These are phyloP conservation scores for Hylaeus volcanicus DNA, from an alignment of 1,140 invertebrate species.

Conservation along the genomic window DNA sequence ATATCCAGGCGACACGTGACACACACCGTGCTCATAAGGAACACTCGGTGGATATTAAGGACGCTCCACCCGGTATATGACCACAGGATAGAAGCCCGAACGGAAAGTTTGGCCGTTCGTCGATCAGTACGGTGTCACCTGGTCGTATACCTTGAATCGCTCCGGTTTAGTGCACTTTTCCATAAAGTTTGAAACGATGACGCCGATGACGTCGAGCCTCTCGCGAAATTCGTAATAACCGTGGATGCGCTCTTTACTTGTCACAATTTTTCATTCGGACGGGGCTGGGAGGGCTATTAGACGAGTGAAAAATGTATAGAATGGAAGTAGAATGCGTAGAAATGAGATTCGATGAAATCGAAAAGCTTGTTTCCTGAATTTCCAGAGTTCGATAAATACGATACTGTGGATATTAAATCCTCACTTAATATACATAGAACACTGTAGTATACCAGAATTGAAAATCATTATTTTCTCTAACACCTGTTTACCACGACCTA, in stretches of 20 bases:
- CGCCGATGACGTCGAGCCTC: background rate
- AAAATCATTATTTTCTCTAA: too few relatives aligned
- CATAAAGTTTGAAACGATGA: background rate
- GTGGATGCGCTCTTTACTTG: background rate
- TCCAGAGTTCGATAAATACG: too few relatives aligned
- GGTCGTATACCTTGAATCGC: background rate
- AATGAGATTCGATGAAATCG: too few relatives aligned
- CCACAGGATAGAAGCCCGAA: conserved; percentile 45
- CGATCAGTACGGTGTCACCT: conserved; percentile 37
- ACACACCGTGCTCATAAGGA: conserved; percentile 69
- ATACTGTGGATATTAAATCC: too few relatives aligned
- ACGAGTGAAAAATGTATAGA: background rate
- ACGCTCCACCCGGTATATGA: conserved; percentile 66
- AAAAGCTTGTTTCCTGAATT: too few relatives aligned
- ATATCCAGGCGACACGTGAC: conserved; percentile 71
- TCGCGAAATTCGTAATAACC: background rate
- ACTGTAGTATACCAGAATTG: too few relatives aligned
- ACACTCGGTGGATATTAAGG: conserved; percentile 73
- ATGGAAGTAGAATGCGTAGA: too few relatives aligned
- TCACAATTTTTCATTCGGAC: background rate
- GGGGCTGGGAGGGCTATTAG: background rate
- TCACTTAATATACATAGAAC: too few relatives aligned
- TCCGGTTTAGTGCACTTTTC: background rate
- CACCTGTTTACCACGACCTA: too few relatives aligned
- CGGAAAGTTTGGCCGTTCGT: conserved; percentile 47